These are phyloP conservation scores for Hypolimnas misippus DNA, from an alignment of 2,888 invertebrate species.

Conservation along the genomic window DNA sequence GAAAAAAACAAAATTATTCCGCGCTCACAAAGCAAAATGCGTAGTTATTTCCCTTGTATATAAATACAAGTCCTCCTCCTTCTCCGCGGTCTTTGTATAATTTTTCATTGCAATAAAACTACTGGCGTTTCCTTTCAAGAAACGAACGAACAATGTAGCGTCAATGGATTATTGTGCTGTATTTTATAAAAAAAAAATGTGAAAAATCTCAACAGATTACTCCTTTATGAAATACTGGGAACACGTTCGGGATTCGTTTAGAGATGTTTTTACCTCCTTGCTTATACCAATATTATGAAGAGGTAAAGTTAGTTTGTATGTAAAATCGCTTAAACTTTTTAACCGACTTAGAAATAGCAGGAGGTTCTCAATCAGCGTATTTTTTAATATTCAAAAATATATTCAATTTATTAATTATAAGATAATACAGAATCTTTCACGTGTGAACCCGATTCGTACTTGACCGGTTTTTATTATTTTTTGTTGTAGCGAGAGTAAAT, in stretches of 20 bases:
- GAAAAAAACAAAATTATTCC: slow-evolving; percentile 21
- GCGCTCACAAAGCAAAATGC: slow-evolving; percentile 17
- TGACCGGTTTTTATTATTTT: too few relatives aligned
- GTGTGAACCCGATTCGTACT: too few relatives aligned
- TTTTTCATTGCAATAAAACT: slow-evolving; percentile 25
- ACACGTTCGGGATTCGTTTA: not conserved
- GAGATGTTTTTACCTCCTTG: not conserved
- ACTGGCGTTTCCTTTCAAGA: slow-evolving; percentile 19
- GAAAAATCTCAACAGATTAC: slow-evolving; percentile 12
- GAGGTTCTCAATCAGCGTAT: too few relatives aligned
- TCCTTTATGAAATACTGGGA: not conserved
- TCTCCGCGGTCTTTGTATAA: slow-evolving; percentile 17
- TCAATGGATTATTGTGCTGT: slow-evolving; percentile 20
- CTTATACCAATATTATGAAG: not conserved
- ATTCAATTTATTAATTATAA: too few relatives aligned
- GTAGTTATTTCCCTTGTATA: slow-evolving; percentile 15
- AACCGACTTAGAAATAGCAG: too few relatives aligned
- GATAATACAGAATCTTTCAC: too few relatives aligned
- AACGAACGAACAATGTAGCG: slow-evolving; percentile 20
- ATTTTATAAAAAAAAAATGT: slow-evolving; percentile 6
- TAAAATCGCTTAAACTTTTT: too few relatives aligned
- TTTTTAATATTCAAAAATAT: too few relatives aligned
- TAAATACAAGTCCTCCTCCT: slow-evolving; percentile 16
- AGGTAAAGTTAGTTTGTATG: too few relatives aligned
- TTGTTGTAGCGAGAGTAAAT: too few relatives aligned